A percentile compares a stretch with the other conserved stretches of the same genome.
These are phyloP conservation scores for Orchesella cincta DNA, from an alignment of 1,140 invertebrate genomes.

Conservation along the genomic window DNA sequence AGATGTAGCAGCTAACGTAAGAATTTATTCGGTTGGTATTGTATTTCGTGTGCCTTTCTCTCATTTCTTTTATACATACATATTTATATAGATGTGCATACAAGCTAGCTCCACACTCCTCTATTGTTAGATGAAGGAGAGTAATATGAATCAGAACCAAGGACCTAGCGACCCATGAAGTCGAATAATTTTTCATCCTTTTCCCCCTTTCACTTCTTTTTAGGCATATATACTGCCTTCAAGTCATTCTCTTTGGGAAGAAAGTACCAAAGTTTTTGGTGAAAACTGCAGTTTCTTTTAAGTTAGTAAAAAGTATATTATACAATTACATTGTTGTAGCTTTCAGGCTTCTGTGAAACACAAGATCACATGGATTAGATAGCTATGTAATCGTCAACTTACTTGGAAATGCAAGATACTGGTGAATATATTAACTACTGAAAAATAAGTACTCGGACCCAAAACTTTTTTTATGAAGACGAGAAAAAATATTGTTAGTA, in stretches of 20 bases:
- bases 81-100: neutral
- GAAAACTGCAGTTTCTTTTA: neutral
- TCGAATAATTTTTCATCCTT: slow-evolving; percentile 8
- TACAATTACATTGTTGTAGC: too few species aligned
- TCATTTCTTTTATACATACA: neutral
- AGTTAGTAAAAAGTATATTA: neutral
- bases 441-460: too few species aligned
- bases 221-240: neutral
- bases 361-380: too few species aligned
- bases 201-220: neutral
- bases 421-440: too few species aligned
- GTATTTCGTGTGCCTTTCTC: neutral
- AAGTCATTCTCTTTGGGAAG: neutral
- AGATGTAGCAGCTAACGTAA: too few species aligned
- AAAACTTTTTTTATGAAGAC: too few species aligned
- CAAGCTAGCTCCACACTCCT: neutral
- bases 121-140: neutral
- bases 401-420: too few species aligned
- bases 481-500: too few species aligned
- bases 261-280: neutral
- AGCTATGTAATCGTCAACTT: too few species aligned
- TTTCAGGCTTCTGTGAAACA: too few species aligned
- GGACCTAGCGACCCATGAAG: slow-evolving; percentile 3
- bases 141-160: slow-evolving; percentile 11
- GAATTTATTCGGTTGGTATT: neutral